Conservation (phyloP, 2,797 vertebrate species). For the Eidolon dupreanum region DNA sequence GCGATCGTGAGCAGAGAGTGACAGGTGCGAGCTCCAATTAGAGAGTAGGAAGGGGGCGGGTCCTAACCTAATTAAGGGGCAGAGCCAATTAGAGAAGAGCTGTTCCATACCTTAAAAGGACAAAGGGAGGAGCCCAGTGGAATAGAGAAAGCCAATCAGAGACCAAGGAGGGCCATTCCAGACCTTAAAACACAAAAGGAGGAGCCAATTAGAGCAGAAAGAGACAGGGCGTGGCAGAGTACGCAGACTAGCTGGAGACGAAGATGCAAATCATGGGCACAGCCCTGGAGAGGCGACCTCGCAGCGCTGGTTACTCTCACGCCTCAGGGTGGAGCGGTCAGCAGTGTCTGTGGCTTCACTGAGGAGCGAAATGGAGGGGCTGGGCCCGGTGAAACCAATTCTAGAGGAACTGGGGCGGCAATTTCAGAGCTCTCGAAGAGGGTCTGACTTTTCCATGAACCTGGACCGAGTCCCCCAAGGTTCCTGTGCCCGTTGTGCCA, state of each 20-base stretch:
- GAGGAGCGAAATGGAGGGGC: conserved; percentile 74
- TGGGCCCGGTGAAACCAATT: conserved; percentile 79
- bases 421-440: conserved; percentile 66
- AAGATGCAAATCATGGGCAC: no score
- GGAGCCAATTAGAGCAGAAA: neutral
- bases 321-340: conserved; percentile 74
- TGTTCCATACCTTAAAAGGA: neutral
- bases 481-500: conserved; percentile 72
- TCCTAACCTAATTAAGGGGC: neutral
- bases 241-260: rapidly evolving
- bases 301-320: neutral
- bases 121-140: neutral
- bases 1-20: rapidly evolving
- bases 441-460: conserved; percentile 62
- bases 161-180: no score
- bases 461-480: conserved; percentile 65
- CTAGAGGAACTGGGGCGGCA: conserved; percentile 80
- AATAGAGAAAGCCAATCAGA: neutral
- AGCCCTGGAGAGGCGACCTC: neutral
- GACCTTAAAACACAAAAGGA: neutral
- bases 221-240: rapidly evolving
- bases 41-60: neutral
- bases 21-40: neutral
- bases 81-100: neutral
- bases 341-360: conserved; percentile 77